Evolutionary conservation across 2,888 invertebrate genomes (phyloP).

Genomic region (Horisme vitalbata): DNA sequence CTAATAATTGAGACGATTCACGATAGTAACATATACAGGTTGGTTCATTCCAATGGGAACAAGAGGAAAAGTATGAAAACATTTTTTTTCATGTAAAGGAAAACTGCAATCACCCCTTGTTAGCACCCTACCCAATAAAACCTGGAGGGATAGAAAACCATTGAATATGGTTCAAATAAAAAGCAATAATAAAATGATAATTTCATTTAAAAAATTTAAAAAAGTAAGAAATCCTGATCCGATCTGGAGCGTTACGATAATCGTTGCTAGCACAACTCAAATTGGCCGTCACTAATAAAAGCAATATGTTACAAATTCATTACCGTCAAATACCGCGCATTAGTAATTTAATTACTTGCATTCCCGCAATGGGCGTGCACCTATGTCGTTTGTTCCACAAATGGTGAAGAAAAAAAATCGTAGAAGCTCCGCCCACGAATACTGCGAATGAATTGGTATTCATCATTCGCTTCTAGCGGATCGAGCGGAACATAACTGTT

Average conservation of each 20-base stretch:
- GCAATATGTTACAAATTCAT: slow-evolving; percentile 36
- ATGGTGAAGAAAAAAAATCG: slow-evolving; percentile 53
- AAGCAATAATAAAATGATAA: too few relatives aligned
- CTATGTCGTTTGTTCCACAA: slow-evolving; percentile 56
- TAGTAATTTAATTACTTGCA: slow-evolving; percentile 50
- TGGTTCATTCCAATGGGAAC: too few relatives aligned
- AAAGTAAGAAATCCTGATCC: slow-evolving; percentile 11
- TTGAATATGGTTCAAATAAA: too few relatives aligned
- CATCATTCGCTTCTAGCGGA: slow-evolving; percentile 41
- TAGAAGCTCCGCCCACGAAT: slow-evolving; percentile 46
- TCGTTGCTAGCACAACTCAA: slow-evolving; percentile 17
- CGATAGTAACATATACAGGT: too few relatives aligned
- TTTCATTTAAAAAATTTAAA: not conserved
- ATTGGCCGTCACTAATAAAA: slow-evolving; percentile 24
- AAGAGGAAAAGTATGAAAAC: too few relatives aligned
- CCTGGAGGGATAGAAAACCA: too few relatives aligned
- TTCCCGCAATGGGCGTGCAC: slow-evolving; percentile 51
- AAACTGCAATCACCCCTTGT: too few relatives aligned
- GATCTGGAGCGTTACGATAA: slow-evolving; percentile 16
- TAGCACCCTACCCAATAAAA: too few relatives aligned
- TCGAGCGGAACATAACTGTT: slow-evolving; percentile 54
- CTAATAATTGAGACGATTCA: too few relatives aligned
- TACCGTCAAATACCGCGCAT: slow-evolving; percentile 41
- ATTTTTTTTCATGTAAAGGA: too few relatives aligned
- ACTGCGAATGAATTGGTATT: slow-evolving; percentile 50